A percentile compares a stretch with the other conserved stretches of the same genome.
Conservation (phyloP, 2,113 vertebrate species). For the Spheniscus mendiculus region DNA sequence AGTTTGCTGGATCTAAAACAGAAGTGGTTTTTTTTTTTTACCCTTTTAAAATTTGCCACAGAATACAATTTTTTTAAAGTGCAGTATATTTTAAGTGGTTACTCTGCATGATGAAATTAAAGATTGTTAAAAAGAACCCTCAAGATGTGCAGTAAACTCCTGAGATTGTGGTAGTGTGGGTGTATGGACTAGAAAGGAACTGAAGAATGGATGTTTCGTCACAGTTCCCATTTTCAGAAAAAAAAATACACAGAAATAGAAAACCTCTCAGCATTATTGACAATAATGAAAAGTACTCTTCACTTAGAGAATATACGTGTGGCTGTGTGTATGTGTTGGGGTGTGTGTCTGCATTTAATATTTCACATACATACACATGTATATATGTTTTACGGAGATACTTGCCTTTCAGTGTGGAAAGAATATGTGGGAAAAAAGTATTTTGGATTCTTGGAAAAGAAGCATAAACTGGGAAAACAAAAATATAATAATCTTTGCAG, state of each 20-base stretch:
- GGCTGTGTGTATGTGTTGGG: background rate
- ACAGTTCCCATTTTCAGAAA: background rate
- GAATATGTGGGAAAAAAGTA: background rate
- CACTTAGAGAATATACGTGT: background rate
- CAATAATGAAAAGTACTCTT: background rate
- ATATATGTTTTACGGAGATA: background rate
- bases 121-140: background rate
- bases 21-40: accelerated
- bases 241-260: background rate
- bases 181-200: background rate
- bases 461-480: background rate
- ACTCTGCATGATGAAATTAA: background rate
- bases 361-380: background rate
- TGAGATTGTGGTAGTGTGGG: background rate
- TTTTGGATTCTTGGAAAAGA: background rate
- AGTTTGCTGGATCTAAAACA: background rate
- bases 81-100: background rate
- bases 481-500: background rate
- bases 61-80: background rate
- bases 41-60: background rate
- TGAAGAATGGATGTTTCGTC: background rate
- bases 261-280: background rate
- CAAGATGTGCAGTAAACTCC: background rate
- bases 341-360: background rate
- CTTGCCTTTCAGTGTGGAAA: background rate